Evolutionary conservation across 2,888 invertebrate species (phyloP), one percentile per base, ranked within the genome.

Genomic region (Cetonia aurata): DNA sequence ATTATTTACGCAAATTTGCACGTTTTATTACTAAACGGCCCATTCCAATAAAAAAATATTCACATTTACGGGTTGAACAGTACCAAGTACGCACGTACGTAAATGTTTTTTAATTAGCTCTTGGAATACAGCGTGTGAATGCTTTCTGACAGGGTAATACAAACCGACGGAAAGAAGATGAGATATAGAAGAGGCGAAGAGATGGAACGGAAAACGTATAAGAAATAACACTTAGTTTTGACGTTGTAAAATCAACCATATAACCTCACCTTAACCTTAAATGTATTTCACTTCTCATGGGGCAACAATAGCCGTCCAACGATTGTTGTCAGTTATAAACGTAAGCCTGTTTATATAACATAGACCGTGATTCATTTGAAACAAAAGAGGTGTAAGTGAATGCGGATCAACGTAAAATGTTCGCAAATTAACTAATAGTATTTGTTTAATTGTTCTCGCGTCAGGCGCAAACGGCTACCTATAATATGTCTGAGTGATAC

Each of bases 221-320:
- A 44, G 25, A 53, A 67, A 44, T 19, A 67, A 44, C 31, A 53
- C 67, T 67, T 33, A 53, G 15, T 53, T 53, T 53, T 19, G 31
- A 55, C 33, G 25, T 53, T 53, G 53, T 41, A 42, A 67, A 67
- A 46, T 60, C 46, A 53, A 59, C 48, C 25, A 52, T 55, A 44
- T 56, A 65, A 70, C 70, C 60, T 80, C 77, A 80, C 82, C 82
- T 82, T 81, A 81, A 82, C 82, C 81, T 83, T 82, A 83, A 37
- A 37, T 37, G 37, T 79, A 81, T 80, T 79, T 82, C 77, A 79
- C 78, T 82, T 82, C 82, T 75, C 82, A 82, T 71, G 77, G 70
- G 67, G 46, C 13, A 78, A 82, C 82, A 82, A 82, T 82, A 70
- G 78, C 62, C 68, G 72, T 71, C 37, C 10, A 8, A 37, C 37